phyloP scores from a whole-genome alignment of 2,888 invertebrate species.

The Callyntrura guangdongensis region DNA sequence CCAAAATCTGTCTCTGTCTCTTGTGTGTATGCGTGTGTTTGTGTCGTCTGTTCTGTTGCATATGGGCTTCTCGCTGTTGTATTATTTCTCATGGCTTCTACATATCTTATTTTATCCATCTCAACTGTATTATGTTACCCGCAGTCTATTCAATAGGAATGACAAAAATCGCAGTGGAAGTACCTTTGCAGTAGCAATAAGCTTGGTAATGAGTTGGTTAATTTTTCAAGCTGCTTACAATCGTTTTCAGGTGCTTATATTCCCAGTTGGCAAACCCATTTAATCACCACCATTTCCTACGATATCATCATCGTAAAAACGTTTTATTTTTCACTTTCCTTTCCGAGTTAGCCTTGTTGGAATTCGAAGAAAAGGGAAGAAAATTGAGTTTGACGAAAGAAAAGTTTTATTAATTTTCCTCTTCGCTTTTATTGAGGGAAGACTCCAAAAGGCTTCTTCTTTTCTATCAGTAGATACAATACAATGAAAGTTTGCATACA shows the following conservation, averaged over 20 bases:
- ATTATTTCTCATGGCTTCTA: no score
- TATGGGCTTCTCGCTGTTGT: no score
- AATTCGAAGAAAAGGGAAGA: background rate
- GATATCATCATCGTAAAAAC: background rate
- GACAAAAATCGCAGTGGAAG: no score
- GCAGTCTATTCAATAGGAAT: no score
- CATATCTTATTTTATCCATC: no score
- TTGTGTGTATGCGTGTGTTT: no score
- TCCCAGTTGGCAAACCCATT: background rate
- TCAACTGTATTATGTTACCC: no score
- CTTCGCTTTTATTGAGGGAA: background rate
- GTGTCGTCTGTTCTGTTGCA: no score
- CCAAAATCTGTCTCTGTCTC: no score
- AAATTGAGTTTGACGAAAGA: slow-evolving; percentile 4
- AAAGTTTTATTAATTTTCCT: slow-evolving; percentile 29
- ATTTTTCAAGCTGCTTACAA: background rate
- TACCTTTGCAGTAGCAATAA: no score
- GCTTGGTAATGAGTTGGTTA: background rate
- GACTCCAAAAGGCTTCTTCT: background rate
- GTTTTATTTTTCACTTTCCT: slow-evolving; percentile 12
- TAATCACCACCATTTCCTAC: background rate
- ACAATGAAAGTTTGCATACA: slow-evolving; percentile 1
- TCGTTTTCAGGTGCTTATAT: slow-evolving; percentile 15
- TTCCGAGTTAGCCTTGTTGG: background rate
- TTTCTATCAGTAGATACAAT: background rate